Evolutionary conservation across 2,797 vertebrate species (phyloP).

Genomic region (Taeniopygia guttata): DNA sequence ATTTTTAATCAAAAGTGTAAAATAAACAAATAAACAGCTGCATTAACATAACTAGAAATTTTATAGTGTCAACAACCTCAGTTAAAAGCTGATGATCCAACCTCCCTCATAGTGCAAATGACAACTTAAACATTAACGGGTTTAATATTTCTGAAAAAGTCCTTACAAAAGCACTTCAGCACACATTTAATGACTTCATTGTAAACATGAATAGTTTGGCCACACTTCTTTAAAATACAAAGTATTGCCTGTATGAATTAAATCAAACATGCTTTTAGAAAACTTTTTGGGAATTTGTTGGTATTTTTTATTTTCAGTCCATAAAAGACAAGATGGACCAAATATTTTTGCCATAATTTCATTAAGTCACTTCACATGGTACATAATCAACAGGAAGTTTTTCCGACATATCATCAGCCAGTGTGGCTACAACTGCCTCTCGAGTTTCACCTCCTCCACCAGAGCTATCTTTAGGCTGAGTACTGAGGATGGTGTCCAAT

Average conservation of each 20-base stretch:
- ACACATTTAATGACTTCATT: not conserved
- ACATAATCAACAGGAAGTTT: slow-evolving; percentile 90
- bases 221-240: not conserved
- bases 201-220: not conserved
- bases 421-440: slow-evolving; percentile 83
- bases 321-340: not conserved
- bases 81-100: not conserved
- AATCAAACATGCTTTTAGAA: not conserved
- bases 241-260: not conserved
- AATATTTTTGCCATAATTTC: not conserved
- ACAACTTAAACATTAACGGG: not conserved
- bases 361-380: slow-evolving; percentile 84
- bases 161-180: not conserved
- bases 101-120: not conserved
- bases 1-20: not conserved
- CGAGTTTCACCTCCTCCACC: slow-evolving; percentile 86
- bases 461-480: slow-evolving; percentile 94
- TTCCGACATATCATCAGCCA: slow-evolving; percentile 93
- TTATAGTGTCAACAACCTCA: not conserved
- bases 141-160: slow-evolving; percentile 11
- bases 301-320: not conserved
- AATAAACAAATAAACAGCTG: not conserved
- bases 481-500: slow-evolving; percentile 88
- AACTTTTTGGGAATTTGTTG: not conserved
- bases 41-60: not conserved